Base-by-base conservation (phyloP, 2,113 vertebrate genomes). In the Lontra canadensis region DNA sequence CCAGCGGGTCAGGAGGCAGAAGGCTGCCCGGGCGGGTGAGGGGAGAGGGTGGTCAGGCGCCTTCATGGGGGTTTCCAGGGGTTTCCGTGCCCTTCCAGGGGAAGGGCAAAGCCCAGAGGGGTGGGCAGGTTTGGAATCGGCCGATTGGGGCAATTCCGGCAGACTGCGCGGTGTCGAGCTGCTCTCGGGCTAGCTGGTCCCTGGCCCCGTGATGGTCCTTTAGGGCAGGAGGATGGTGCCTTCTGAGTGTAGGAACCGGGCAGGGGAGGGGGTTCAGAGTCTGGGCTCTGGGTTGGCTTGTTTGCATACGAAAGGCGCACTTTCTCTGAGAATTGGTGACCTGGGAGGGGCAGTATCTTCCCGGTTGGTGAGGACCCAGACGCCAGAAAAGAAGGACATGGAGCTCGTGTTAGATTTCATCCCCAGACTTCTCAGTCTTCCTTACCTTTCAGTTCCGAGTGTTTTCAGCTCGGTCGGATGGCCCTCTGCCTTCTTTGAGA, bases 331-430 rank as follows among this genome's bases (percentile, higher is more conserved):
- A 31, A 49, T 1, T 1, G 20, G 61, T 8, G 1, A 7, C 44
- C n/a, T 9, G 3, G 65, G 17, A 57, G 31, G 59, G 23, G 36
- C 23, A 0, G 36, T 12, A 2, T 17, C 47, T 76, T 57, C 25
- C 34, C 14, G 0, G 20, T 21, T 0, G 18, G 29, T n/a, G 3
- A 36, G 84, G 23, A 39, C 13, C 63, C 31, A 21, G 55, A 12
- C 15, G 3, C 23, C 89, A 55, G 61, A 18, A 79, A 59, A 29
- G n/a, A 36, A 74, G 74, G 15, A 67, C 57, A 5, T 2, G 2
- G 2, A 1, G 36, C 89, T 59, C 2, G 0, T 3, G 13, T 20
- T 12, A 15, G 49, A 14, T 12, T 23, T 3, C 1, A 0, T 25
- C 26, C 47, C 7, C 25, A 0, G 14, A 8, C 8, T 36, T 17